Base-by-base conservation (phyloP, 53 echinoderm and acorn worm species). In the Apostichopus leukothele region DNA sequence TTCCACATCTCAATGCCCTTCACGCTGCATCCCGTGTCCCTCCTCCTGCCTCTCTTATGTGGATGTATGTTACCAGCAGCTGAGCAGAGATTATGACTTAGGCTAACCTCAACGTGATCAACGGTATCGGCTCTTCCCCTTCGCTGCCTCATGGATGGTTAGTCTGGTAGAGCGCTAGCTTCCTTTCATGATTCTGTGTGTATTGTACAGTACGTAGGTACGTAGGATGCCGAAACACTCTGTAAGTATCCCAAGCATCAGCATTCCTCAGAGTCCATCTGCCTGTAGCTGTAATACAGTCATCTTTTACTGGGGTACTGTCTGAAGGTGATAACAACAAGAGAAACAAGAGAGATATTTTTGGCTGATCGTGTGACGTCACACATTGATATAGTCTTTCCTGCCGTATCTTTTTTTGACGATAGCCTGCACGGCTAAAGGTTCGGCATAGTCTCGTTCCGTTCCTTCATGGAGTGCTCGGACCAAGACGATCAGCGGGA, bases 231-330 rank as follows among this genome's bases (percentile, higher is more conserved):
- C 9, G 63, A 63, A 39, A 39, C 39, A 16, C 79, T 5, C 79
- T 9, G 79, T 54, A 79, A 79, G 53, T 79, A 79, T 51, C 79
- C 79, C 50, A 52, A 18, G 50, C 16, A 39, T 3, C 39, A 19
- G 79, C 79, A 79, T 79, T 79, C 79, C 79, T 79, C 52, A 19
- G 79, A 79, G 53, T 79, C 79, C 79, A 79, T 79, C 79, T 51
- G 19, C 16, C 51, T n/a, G 53, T 51, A 52, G 53, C n/a, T 79
- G 18, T 53, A 19, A 52, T 52, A 9, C 51, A 21, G 75, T 39
- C 39, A 39, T 39, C 39, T 39, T 39, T 39, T 39, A 39, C 22
- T 21, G 52, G 79, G 52, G 51, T 79, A 39, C 39, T 39, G 79
- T 50, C 79, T 79, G 79, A 53, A 79, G 79, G 79, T 79, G 79